Percentiles rank a stretch among this genome's conserved stretches.
These are phyloP conservation scores for Choristoneura fumiferana DNA, from an alignment of 1,140 invertebrate species.

Conservation along the genomic window DNA sequence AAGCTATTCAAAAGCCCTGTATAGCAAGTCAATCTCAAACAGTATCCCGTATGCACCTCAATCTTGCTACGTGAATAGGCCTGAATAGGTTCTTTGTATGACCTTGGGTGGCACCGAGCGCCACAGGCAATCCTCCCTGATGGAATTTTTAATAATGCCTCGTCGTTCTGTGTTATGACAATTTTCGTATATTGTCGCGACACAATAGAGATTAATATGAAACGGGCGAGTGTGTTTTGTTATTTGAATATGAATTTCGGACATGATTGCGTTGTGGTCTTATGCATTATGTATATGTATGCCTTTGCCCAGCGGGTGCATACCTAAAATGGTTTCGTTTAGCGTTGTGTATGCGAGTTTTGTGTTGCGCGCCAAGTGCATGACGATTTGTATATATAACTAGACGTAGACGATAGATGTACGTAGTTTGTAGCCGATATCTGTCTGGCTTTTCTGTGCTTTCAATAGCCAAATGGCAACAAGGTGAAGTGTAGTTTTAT, in stretches of 20 bases:
- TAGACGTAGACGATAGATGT: no score
- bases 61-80: conserved; percentile 4
- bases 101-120: conserved; percentile 2
- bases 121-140: conserved; percentile 4
- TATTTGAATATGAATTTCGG: conserved; percentile 16
- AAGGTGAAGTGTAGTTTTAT: no score
- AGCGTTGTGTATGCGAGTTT: no score
- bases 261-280: conserved; percentile 13
- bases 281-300: conserved; percentile 7
- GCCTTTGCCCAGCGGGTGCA: no score
- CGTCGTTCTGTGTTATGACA: conserved; percentile 3
- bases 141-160: conserved; percentile 12
- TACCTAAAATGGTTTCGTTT: no score
- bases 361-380: no score
- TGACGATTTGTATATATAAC: no score
- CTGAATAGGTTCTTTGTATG: conserved; percentile 6
- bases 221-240: neutral
- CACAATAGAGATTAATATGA: conserved; percentile 13
- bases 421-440: no score
- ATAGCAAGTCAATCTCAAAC: neutral
- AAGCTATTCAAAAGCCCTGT: neutral
- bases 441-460: no score
- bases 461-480: no score
- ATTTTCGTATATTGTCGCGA: neutral
- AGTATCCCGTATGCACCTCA: conserved; percentile 14